These are phyloP conservation scores for Pollicipes pollicipes DNA, from an alignment of 1,140 invertebrate species.

Conservation along the genomic window DNA sequence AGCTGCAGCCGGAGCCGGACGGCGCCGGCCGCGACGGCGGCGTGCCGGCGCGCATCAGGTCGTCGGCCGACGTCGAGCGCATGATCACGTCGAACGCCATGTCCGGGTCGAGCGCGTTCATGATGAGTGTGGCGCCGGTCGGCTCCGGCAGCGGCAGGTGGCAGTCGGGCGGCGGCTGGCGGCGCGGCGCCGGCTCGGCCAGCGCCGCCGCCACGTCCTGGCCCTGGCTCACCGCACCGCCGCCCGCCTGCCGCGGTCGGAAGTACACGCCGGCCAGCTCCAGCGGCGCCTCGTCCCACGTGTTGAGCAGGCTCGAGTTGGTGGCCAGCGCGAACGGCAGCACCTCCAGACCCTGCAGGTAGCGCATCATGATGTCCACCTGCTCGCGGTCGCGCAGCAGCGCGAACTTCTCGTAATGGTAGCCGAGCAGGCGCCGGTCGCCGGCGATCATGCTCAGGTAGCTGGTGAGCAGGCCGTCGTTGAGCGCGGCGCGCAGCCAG, in stretches of 20 bases:
- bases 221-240: conserved; percentile 35
- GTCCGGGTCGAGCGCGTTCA: not conserved
- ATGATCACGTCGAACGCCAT: not conserved
- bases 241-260: conserved; percentile 40
- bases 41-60: not conserved
- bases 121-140: conserved; percentile 3
- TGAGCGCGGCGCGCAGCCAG: conserved; percentile 71
- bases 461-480: conserved; percentile 68
- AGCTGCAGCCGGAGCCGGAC: not conserved
- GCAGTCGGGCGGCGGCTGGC: not conserved
- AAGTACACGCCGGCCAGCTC: conserved; percentile 66
- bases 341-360: conserved; percentile 56
- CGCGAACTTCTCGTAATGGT: conserved; percentile 57
- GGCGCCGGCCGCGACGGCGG: not conserved
- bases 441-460: conserved; percentile 58
- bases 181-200: not conserved
- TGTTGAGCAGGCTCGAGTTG: conserved; percentile 74
- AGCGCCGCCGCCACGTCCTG: conserved; percentile 33
- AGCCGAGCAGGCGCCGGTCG: conserved; percentile 47
- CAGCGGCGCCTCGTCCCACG: conserved; percentile 68
- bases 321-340: conserved; percentile 59
- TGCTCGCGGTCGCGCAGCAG: conserved; percentile 58
- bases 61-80: not conserved
- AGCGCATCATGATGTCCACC: conserved; percentile 52
- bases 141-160: not conserved